phyloP scores from a whole-genome alignment of 2,888 invertebrate genomes.

The Ptychoptera albimana region DNA sequence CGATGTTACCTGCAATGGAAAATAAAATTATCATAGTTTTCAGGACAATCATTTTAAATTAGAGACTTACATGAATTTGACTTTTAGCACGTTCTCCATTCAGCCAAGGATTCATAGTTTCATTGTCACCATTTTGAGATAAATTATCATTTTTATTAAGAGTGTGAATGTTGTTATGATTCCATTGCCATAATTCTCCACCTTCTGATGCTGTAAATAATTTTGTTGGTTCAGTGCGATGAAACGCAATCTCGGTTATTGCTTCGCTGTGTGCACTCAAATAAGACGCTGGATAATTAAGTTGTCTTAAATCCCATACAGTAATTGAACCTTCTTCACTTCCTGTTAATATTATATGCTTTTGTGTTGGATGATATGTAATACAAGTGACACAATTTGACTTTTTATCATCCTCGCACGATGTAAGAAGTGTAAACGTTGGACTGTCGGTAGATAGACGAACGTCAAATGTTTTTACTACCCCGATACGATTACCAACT shows the following conservation, averaged over 20 bases:
- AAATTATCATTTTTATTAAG: conserved; percentile 9
- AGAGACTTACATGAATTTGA: conserved; percentile 22
- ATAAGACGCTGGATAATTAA: conserved; percentile 65
- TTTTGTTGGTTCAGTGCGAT: conserved; percentile 71
- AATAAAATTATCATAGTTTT: conserved; percentile 13
- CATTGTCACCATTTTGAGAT: neutral
- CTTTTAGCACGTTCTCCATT: conserved; percentile 50
- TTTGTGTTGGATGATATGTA: conserved; percentile 72
- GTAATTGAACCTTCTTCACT: conserved; percentile 75
- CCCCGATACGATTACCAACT: conserved; percentile 74
- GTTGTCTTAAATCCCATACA: conserved; percentile 79
- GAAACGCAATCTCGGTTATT: conserved; percentile 77
- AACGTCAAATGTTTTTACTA: conserved; percentile 81
- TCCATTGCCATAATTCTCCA: conserved; percentile 87
- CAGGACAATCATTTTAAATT: neutral
- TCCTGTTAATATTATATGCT: conserved; percentile 69
- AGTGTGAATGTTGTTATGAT: conserved; percentile 36
- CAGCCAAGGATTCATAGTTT: conserved; percentile 42
- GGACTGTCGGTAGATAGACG: conserved; percentile 46
- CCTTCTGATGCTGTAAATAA: conserved; percentile 63
- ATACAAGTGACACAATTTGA: conserved; percentile 52
- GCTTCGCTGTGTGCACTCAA: conserved; percentile 59
- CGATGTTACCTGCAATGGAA: conserved; percentile 48
- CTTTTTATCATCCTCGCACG: conserved; percentile 45
- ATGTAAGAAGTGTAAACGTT: conserved; percentile 52